Evolutionary conservation across 2,888 invertebrate genomes (phyloP).

Genomic region (Acrobasis consociella): DNA sequence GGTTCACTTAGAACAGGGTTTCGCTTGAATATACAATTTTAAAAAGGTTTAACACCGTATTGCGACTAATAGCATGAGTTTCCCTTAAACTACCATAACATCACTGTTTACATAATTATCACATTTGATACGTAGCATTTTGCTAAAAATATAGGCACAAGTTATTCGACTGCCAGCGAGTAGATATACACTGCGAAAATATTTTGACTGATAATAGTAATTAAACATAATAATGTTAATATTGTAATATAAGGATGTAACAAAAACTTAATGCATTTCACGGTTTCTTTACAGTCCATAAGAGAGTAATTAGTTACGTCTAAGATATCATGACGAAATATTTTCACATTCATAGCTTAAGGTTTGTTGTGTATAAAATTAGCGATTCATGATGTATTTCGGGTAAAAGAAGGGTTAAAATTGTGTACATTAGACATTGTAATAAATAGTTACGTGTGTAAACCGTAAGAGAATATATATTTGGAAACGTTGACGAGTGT

Average conservation of each 20-base stretch:
- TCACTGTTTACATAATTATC: not conserved
- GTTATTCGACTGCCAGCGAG: slow-evolving; percentile 46
- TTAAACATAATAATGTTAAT: slow-evolving; percentile 76
- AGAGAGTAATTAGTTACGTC: slow-evolving; percentile 68
- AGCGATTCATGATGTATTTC: slow-evolving; percentile 70
- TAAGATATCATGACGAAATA: slow-evolving; percentile 78
- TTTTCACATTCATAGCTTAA: slow-evolving; percentile 79
- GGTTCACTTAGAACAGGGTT: slow-evolving; percentile 20
- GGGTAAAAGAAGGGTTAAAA: slow-evolving; percentile 72
- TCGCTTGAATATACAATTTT: slow-evolving; percentile 16
- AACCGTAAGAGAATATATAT: slow-evolving; percentile 79
- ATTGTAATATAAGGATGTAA: slow-evolving; percentile 73
- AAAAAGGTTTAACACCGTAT: slow-evolving; percentile 3
- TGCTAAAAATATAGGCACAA: slow-evolving; percentile 34
- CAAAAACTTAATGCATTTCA: slow-evolving; percentile 81
- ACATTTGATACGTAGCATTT: slow-evolving; percentile 13
- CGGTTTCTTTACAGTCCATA: slow-evolving; percentile 81
- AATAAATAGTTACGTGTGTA: slow-evolving; percentile 76
- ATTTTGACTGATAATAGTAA: slow-evolving; percentile 80
- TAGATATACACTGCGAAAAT: slow-evolving; percentile 70
- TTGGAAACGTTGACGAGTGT: slow-evolving; percentile 77
- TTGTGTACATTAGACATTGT: slow-evolving; percentile 77
- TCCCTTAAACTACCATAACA: slow-evolving; percentile 4
- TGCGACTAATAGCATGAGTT: slow-evolving; percentile 4
- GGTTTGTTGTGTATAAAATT: slow-evolving; percentile 79